phyloP scores from a whole-genome alignment of 37 sponge, comb jelly and placozoan genomes.

The Oscarella lobularis region DNA sequence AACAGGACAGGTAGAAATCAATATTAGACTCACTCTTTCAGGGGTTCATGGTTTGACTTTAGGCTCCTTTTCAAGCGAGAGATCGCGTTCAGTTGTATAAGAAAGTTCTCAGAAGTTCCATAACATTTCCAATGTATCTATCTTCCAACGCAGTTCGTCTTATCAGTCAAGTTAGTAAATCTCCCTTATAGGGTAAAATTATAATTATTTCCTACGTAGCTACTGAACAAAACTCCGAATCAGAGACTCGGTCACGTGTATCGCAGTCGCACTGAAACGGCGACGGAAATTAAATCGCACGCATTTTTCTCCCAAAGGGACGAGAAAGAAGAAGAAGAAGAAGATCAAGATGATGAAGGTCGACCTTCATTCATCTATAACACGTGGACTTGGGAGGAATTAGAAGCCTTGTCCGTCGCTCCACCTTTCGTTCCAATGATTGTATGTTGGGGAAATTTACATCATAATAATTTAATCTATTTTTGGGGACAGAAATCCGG shows the following conservation, averaged over 20 bases:
- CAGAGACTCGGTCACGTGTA: constrained; percentile 27
- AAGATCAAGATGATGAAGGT: neutral
- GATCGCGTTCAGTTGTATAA: neutral
- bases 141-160: neutral
- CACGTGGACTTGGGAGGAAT: constrained; percentile 64
- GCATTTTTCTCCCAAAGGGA: constrained; percentile 45
- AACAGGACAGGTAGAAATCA: constrained; percentile 33
- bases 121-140: neutral
- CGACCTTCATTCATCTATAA: neutral
- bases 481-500: too few species aligned
- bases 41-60: neutral
- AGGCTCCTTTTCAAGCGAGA: neutral
- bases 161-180: neutral
- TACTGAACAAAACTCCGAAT: constrained; percentile 44
- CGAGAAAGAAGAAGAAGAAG: constrained; percentile 9
- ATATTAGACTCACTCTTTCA: neutral
- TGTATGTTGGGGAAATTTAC: too few species aligned
- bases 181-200: too few species aligned
- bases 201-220: constrained; percentile 17
- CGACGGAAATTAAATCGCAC: constrained; percentile 45
- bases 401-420: constrained; percentile 4
- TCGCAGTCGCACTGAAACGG: constrained; percentile 4
- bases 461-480: too few species aligned
- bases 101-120: neutral
- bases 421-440: neutral